These are phyloP conservation scores for Ibidorhyncha struthersii DNA, from an alignment of 2,113 vertebrate genomes.

Conservation along the genomic window DNA sequence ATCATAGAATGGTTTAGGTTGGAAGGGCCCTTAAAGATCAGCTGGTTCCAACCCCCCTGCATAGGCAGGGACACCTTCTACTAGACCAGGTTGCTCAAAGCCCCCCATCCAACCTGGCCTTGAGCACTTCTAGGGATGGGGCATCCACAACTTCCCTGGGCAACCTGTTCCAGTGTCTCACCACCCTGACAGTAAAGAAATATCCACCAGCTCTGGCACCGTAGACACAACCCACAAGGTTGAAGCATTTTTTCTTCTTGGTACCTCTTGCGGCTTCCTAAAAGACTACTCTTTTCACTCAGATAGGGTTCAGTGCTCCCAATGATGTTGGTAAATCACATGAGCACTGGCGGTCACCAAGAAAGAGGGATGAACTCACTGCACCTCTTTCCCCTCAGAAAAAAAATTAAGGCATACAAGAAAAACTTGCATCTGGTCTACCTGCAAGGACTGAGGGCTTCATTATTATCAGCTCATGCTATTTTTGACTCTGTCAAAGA, in stretches of 20 bases:
- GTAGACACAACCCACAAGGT: background rate
- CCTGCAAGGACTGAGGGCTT: background rate
- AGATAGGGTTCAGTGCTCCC: background rate
- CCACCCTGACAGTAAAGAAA: too few species aligned
- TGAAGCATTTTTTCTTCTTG: background rate
- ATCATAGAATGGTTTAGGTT: too few species aligned
- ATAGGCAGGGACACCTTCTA: too few species aligned
- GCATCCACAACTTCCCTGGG: too few species aligned
- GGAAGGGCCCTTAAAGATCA: too few species aligned
- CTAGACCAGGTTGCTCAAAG: too few species aligned
- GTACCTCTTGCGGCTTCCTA: background rate
- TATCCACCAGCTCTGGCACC: background rate
- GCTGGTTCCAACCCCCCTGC: too few species aligned
- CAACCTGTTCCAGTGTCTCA: too few species aligned
- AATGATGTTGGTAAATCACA: rapidly evolving
- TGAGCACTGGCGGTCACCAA: background rate
- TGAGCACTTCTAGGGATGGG: too few species aligned
- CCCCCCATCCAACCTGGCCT: too few species aligned
- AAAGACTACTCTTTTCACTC: background rate
- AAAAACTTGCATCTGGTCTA: background rate
- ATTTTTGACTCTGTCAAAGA: background rate
- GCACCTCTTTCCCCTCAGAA: background rate
- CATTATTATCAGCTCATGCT: background rate
- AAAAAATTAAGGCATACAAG: background rate
- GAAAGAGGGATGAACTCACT: background rate